Evolutionary conservation across 2,888 invertebrate species (phyloP), one percentile per base, ranked within the genome.

Genomic region (Galeopsomyia nigrocyanea): DNA sequence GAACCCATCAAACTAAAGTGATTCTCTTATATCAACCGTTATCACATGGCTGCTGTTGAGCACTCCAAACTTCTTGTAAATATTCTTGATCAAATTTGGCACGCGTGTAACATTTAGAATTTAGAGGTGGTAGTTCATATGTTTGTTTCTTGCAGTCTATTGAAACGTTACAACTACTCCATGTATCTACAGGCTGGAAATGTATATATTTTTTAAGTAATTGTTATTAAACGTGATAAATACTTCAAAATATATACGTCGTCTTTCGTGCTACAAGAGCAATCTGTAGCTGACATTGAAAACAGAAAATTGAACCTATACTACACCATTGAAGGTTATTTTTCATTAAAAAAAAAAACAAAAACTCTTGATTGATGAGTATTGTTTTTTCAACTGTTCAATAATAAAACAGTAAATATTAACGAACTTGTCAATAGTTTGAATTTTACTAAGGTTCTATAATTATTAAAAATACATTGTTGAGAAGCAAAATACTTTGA

Each of bases 21-120:
- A 39, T 13, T 10, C 39, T 13, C 39, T 26, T 26, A 26, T 17
- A 14, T 19, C 46, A 9, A 77, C 77, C 72, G 22, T 76, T 70
- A 47, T 50, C 31, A 19, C n/a, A 16, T 1, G 75, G 72, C 46
- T 70, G 56, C 62, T 75, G 62, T 53, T 68, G 65, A 46, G 75
- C 75, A 26, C 71, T 73, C 71, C 74, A 74, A 3, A 74, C 22
- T 50, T 76, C 76, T 31, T 61, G 39, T 17, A 63, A 47, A 60
- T 55, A 68, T 47, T 76, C 72, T 49, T 49, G 66, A 26, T 75
- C 57, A 17, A 61, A 46, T 65, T 58, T 64, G 13, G 16, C 7
- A 1, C 50, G 63, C 17, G 7, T 16, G 10, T 26, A 19, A 58
- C 61, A 50, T 49, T 67, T 67, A 21, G 47, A 16, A 51, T 62